Base-by-base conservation (phyloP, 2,113 vertebrate genomes). In the Physeter macrocephalus region DNA sequence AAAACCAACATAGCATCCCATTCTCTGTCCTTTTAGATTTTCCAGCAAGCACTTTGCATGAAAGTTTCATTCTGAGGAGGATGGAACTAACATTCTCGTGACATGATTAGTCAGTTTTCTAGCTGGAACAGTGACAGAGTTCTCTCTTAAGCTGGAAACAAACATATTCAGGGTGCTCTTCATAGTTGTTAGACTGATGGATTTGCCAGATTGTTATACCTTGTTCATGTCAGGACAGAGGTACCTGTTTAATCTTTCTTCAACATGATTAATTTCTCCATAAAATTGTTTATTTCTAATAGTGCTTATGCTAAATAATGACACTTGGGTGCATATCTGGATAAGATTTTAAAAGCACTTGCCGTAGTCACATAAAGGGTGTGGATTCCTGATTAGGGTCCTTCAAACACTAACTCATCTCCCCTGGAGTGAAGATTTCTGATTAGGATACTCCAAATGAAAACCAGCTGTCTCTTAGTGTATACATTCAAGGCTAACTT, bases 341-440 rank as follows among this genome's bases (percentile, higher is more conserved):
- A 61, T 90, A 95, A 74, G 86, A 97, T 96, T 95, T 96, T 88
- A 91, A 97, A 97, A 96, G 77, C 87, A 88, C 59, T 97, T 90
- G n/a, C 75, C 25, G 31, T 80, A 91, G 82, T 78, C 90, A 91
- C 20, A 1, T 78, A 96, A 88, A 57, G 36, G 64, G 75, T 96
- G 25, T 95, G 59, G 86, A 88, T 91, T 97, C 77, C 71, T 96
- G 90, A 88, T 97, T 95, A 96, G 64, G 66, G 41, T 85, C 41
- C 82, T 97, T 88, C 64, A 97, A 85, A 84, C 64, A 93, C 71
- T 88, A 62, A 61, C 90, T 84, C 41, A 84, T 96, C 82, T 94
- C 80, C 82, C 71, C 93, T 84, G 77, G 71, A 90, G 82, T 92
- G 64, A 95, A 71, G 64, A 71, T 96, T 96, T 88, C 71, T 96